These are phyloP conservation scores for Lepisosteus osseus DNA, from an alignment of 2,113 vertebrate genomes.

Conservation along the genomic window DNA sequence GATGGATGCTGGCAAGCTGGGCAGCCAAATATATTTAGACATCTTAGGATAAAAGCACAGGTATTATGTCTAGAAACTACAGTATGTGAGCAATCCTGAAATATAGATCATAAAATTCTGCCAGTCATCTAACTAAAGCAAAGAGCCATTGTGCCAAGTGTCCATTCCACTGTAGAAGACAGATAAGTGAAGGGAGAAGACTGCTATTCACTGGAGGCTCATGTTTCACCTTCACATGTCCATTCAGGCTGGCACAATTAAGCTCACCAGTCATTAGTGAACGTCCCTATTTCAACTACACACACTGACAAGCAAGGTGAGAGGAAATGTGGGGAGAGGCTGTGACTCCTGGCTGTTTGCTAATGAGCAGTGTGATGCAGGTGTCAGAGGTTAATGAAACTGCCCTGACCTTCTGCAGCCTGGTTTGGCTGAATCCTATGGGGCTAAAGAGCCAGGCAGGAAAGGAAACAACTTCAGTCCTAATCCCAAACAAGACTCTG, in stretches of 20 bases:
- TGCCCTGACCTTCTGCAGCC: background rate
- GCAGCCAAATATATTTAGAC: too few species aligned
- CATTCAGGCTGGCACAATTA: background rate
- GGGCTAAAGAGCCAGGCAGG: background rate
- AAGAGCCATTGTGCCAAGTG: too few species aligned
- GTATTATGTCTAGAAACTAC: too few species aligned
- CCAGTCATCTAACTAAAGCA: too few species aligned
- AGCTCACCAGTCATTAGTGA: background rate
- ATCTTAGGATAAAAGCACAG: too few species aligned
- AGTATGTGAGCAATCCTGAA: too few species aligned
- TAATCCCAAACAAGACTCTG: background rate
- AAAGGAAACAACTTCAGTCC: slow-evolving; percentile 15
- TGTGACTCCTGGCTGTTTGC: background rate
- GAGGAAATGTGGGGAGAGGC: background rate
- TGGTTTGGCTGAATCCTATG: background rate
- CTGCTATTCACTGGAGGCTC: too few species aligned
- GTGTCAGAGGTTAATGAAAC: slow-evolving; percentile 16
- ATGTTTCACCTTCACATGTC: too few species aligned
- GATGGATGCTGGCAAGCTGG: too few species aligned
- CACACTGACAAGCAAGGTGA: slow-evolving; percentile 3
- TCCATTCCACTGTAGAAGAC: too few species aligned
- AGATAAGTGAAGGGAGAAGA: too few species aligned
- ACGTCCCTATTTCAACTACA: background rate
- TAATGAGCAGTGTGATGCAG: background rate
- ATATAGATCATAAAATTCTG: too few species aligned